Evolutionary conservation across 1,140 invertebrate species (phyloP).

Genomic region (Caerostris darwini): DNA sequence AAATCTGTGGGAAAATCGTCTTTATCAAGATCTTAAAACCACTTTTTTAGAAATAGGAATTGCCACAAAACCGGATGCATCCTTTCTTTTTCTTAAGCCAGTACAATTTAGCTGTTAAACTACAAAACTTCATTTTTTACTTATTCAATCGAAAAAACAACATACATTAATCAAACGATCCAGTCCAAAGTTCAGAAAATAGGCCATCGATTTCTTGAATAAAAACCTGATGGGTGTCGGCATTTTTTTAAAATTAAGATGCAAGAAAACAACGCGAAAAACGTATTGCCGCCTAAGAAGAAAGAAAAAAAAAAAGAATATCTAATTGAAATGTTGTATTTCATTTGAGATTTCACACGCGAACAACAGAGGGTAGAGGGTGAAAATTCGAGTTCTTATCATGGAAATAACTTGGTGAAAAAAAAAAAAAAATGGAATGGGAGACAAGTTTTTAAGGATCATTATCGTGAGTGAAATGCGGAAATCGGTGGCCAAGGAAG

Average conservation of each 20-base stretch:
- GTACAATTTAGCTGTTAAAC: background rate
- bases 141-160: background rate
- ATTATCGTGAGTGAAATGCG: constrained; percentile 18
- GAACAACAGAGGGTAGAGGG: background rate
- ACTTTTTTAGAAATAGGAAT: background rate
- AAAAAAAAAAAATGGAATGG: background rate
- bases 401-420: no score
- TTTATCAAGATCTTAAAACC: background rate
- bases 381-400: background rate
- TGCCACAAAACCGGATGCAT: constrained; percentile 13
- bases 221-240: background rate
- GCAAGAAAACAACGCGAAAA: background rate
- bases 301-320: background rate
- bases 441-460: background rate
- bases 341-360: background rate
- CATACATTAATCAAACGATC: background rate
- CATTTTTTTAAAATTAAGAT: background rate
- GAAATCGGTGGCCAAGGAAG: background rate
- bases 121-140: background rate
- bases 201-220: background rate
- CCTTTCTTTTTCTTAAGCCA: background rate
- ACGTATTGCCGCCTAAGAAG: background rate
- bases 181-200: background rate
- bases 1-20: background rate
- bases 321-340: background rate